Base-by-base conservation (phyloP, 2,888 invertebrate genomes). In the Drosophila dives region DNA sequence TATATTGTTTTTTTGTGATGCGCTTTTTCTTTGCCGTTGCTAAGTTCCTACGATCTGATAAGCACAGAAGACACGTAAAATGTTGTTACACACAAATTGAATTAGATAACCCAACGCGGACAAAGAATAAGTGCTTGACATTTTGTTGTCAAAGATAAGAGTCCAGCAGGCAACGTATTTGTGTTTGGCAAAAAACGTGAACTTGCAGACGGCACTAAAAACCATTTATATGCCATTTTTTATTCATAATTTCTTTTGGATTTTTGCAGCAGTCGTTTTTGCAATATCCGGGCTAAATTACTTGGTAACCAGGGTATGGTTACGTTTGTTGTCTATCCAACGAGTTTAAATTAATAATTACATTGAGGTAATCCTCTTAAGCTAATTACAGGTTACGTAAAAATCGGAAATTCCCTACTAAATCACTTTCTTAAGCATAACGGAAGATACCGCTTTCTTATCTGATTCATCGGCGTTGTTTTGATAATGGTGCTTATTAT, bases 51-150 rank as follows among this genome's bases (percentile, higher is more conserved):
- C 55, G 51, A 49, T 48, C 61, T 81, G 89, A 85, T 85, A 89
- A 84, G 54, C 59, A 50, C 63, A 48, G 34, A 34, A 65, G 42
- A 64, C 48, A 74, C 15, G 26, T 20, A 4, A 55, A 45, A 29
- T 49, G 61, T 62, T 56, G 69, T 67, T 75, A 80, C 68, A 75
- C 72, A 73, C 70, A 85, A 85, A 85, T 85, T 85, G 58, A 89
- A 86, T 89, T 85, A 85, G 90, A 85, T 85, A 85, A 87, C 78
- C 56, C 59, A 64, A 45, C n/a, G 48, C 38, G 23, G 48, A 26
- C 62, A 77, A 64, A 72, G 42, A 23, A 32, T 62, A 64, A 62
- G 60, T 72, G 62, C 62, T 71, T 77, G 83, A 77, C 73, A 75
- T 81, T 75, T 75, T 54, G 72, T 70, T 81, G 85, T 74, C 67